Conservation (phyloP, 2,888 invertebrate species). For the Stenodema calcarata region DNA sequence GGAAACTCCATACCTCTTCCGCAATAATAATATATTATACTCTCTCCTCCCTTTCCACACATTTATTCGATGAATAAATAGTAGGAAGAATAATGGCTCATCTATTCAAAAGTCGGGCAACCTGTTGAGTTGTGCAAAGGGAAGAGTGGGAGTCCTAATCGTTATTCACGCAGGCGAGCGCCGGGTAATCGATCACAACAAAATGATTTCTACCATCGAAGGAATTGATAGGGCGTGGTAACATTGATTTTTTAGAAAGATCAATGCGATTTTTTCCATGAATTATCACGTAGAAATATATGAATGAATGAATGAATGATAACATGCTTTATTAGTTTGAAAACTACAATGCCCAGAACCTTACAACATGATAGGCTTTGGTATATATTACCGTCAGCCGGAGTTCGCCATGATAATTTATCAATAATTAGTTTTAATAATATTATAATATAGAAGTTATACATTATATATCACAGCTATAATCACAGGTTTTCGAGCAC, state of each 20-base stretch:
- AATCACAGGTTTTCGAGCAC: too few relatives aligned
- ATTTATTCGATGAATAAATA: conserved; percentile 15
- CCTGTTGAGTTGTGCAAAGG: neutral
- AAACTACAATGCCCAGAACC: too few relatives aligned
- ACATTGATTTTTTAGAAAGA: neutral
- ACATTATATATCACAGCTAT: too few relatives aligned
- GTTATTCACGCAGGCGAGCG: neutral
- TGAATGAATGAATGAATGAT: too few relatives aligned
- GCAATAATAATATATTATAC: neutral
- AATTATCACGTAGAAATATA: too few relatives aligned
- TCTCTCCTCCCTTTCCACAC: neutral
- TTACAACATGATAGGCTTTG: too few relatives aligned
- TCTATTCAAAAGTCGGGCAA: conserved; percentile 3
- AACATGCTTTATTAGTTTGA: too few relatives aligned
- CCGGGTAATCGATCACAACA: neutral
- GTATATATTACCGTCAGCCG: too few relatives aligned
- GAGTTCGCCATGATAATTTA: too few relatives aligned
- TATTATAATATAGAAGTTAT: too few relatives aligned
- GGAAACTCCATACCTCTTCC: neutral
- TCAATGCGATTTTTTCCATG: neutral
- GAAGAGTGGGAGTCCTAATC: neutral
- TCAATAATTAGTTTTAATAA: too few relatives aligned
- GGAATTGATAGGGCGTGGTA: neutral
- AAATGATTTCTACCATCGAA: neutral
- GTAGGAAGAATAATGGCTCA: conserved; percentile 31